These are phyloP conservation scores for Cephus nigrinus DNA, from an alignment of 2,888 invertebrate species.

Conservation along the genomic window DNA sequence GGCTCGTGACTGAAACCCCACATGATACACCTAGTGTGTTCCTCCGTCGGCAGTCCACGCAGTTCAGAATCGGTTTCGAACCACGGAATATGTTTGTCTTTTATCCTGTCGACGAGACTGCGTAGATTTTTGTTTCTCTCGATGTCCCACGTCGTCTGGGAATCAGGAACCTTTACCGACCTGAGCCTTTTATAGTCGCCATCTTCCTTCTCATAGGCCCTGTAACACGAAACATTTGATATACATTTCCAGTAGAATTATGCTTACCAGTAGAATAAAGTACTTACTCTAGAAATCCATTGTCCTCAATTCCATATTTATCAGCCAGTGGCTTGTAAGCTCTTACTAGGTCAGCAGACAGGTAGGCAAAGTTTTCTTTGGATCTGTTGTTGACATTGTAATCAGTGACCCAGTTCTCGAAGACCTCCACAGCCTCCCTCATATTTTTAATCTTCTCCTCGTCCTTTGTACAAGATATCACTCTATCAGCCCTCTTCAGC, in stretches of 20 bases:
- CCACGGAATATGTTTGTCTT: slow-evolving; percentile 61
- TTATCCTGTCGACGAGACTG: slow-evolving; percentile 66
- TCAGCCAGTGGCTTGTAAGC: slow-evolving; percentile 70
- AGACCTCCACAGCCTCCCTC: slow-evolving; percentile 76
- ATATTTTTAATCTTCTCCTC: slow-evolving; percentile 81
- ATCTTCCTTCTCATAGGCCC: slow-evolving; percentile 73
- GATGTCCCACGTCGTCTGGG: slow-evolving; percentile 79
- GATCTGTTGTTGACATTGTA: slow-evolving; percentile 77
- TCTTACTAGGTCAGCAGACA: slow-evolving; percentile 72
- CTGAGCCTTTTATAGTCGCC: slow-evolving; percentile 82
- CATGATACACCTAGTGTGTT: slow-evolving; percentile 76
- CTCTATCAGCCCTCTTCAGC: slow-evolving; percentile 78
- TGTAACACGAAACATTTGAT: slow-evolving; percentile 23
- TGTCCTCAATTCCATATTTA: slow-evolving; percentile 68
- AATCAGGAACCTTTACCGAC: slow-evolving; percentile 70
- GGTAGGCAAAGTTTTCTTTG: slow-evolving; percentile 77
- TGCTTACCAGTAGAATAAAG: background rate
- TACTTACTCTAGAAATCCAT: slow-evolving; percentile 48
- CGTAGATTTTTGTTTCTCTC: slow-evolving; percentile 74
- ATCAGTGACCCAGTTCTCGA: slow-evolving; percentile 80
- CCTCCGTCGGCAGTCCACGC: slow-evolving; percentile 77
- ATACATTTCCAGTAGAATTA: background rate
- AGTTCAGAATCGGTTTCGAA: slow-evolving; percentile 74
- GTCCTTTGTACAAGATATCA: slow-evolving; percentile 79
- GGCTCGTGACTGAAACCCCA: slow-evolving; percentile 84